phyloP scores from a whole-genome alignment of 2,888 invertebrate species.

The Diplolepis rosae region DNA sequence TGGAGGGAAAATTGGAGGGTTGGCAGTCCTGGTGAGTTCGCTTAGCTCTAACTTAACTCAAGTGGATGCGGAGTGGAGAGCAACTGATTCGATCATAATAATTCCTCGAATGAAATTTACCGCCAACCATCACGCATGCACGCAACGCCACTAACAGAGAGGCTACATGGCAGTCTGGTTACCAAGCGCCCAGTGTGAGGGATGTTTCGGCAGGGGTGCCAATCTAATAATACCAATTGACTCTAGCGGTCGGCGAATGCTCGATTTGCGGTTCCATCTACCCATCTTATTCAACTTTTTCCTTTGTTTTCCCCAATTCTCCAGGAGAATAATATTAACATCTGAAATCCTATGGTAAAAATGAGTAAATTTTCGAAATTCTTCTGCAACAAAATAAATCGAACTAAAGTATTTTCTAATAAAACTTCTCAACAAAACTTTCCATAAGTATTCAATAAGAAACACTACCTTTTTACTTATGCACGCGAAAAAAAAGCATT shows the following conservation, averaged over 20 bases:
- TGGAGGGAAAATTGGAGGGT: conserved; percentile 49
- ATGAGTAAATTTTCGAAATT: too few relatives aligned
- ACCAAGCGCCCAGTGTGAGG: conserved; percentile 48
- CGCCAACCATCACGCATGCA: conserved; percentile 68
- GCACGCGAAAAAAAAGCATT: too few relatives aligned
- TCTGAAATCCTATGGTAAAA: too few relatives aligned
- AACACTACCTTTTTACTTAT: too few relatives aligned
- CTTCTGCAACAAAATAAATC: too few relatives aligned
- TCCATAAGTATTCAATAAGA: too few relatives aligned
- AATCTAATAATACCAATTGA: conserved; percentile 74
- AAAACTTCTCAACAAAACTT: too few relatives aligned
- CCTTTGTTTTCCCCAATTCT: conserved; percentile 7
- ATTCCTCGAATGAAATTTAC: conserved; percentile 73
- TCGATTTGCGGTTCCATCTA: conserved; percentile 61
- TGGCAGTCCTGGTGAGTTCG: conserved; percentile 47
- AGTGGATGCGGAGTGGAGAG: conserved; percentile 57
- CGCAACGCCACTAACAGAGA: conserved; percentile 56
- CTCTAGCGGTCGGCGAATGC: conserved; percentile 63
- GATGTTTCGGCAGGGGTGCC: conserved; percentile 66
- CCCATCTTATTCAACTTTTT: conserved; percentile 2
- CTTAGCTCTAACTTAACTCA: conserved; percentile 57
- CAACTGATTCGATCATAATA: conserved; percentile 73
- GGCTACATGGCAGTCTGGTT: conserved; percentile 7
- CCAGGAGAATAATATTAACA: background rate
- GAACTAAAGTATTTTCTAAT: too few relatives aligned